These are phyloP conservation scores for Stenoptilia bipunctidactyla DNA, from an alignment of 2,888 invertebrate genomes.

Conservation along the genomic window DNA sequence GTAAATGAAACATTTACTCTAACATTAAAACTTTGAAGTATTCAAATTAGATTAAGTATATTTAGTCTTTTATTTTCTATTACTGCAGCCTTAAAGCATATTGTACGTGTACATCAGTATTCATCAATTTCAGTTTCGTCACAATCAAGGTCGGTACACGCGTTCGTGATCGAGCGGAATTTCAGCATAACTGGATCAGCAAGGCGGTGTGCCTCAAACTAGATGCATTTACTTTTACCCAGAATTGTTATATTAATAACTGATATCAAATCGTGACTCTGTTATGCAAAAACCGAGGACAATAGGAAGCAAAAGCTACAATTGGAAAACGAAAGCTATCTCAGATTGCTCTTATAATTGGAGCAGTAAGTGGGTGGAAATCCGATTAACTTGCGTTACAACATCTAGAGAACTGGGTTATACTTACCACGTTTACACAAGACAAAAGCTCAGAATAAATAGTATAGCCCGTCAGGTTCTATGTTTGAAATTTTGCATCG, in stretches of 20 bases:
- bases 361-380: conserved; percentile 8
- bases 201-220: conserved; percentile 35
- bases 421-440: too few relatives aligned
- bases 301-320: conserved; percentile 39
- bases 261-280: conserved; percentile 42
- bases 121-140: conserved; percentile 47
- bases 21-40: too few relatives aligned
- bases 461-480: too few relatives aligned
- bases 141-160: conserved; percentile 38
- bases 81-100: too few relatives aligned
- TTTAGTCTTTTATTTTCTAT: too few relatives aligned
- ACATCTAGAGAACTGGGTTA: conserved; percentile 9
- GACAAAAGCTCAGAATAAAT: too few relatives aligned
- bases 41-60: too few relatives aligned
- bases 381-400: not conserved
- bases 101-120: not conserved
- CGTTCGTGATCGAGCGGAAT: conserved; percentile 31
- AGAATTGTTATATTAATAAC: conserved; percentile 36
- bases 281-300: conserved; percentile 52
- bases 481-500: too few relatives aligned
- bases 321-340: conserved; percentile 24
- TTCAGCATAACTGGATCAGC: conserved; percentile 7
- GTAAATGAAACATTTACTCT: too few relatives aligned
- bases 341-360: conserved; percentile 4
- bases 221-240: conserved; percentile 46